These are phyloP conservation scores for Eubucco bourcierii DNA, from an alignment of 2,113 vertebrate species.

Conservation along the genomic window DNA sequence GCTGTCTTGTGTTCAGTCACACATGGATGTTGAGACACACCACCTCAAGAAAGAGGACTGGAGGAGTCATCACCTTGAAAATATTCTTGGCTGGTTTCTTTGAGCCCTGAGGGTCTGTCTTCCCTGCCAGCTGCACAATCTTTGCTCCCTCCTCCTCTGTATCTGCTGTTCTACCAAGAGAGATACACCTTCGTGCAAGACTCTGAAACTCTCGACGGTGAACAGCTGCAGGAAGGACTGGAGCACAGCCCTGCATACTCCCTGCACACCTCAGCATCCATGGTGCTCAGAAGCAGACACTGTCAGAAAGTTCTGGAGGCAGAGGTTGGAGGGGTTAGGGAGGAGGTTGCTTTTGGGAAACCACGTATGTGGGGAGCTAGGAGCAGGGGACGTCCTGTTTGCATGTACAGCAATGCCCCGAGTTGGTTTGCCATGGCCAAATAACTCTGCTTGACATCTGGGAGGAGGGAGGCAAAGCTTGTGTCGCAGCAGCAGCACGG, in stretches of 20 bases:
- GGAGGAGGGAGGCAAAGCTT: background rate
- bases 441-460: background rate
- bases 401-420: background rate
- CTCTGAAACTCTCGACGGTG: background rate
- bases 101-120: background rate
- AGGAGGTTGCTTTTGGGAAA: background rate
- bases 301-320: background rate
- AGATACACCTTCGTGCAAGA: background rate
- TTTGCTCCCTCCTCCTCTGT: background rate
- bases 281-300: background rate
- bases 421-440: background rate
- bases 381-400: background rate
- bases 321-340: background rate
- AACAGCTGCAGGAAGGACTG: background rate
- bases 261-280: background rate
- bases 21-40: background rate
- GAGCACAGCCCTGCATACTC: background rate
- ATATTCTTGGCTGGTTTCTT: background rate
- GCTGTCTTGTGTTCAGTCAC: background rate
- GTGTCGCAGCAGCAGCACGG: background rate
- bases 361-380: fast-evolving
- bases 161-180: background rate
- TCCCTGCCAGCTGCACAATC: background rate
- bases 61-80: background rate
- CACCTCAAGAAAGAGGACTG: background rate